phyloP scores from a whole-genome alignment of 2,888 invertebrate genomes.

The Eurois occulta region DNA sequence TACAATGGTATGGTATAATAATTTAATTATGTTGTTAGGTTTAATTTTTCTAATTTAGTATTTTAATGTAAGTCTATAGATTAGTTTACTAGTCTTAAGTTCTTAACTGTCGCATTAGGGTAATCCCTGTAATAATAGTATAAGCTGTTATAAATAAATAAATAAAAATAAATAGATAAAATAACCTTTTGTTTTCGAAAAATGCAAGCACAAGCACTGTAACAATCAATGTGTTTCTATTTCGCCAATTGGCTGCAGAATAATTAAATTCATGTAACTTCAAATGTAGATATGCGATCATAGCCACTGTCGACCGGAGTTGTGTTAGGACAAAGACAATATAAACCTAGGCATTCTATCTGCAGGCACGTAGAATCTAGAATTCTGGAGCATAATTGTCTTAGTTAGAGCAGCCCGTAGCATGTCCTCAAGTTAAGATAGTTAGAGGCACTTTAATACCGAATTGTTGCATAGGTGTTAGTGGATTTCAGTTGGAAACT shows the following conservation, averaged over 20 bases:
- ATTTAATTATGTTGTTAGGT: no score
- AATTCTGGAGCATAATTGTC: slow-evolving; percentile 48
- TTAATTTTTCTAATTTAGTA: no score
- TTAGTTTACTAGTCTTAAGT: no score
- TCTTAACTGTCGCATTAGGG: no score
- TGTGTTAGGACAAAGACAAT: slow-evolving; percentile 35
- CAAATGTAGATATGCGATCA: background rate
- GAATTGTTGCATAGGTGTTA: slow-evolving; percentile 17
- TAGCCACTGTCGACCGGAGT: background rate
- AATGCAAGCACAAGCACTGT: background rate
- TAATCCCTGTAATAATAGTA: no score
- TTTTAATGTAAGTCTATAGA: no score
- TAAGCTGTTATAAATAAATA: no score
- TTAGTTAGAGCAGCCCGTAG: slow-evolving; percentile 39
- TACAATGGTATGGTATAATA: no score
- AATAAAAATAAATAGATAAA: no score
- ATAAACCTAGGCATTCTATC: slow-evolving; percentile 17
- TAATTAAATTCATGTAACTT: slow-evolving; percentile 15
- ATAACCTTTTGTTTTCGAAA: background rate
- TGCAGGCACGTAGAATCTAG: slow-evolving; percentile 19
- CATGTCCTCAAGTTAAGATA: slow-evolving; percentile 29
- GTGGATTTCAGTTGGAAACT: slow-evolving; percentile 26
- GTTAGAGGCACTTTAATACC: slow-evolving; percentile 37
- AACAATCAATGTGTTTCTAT: background rate
- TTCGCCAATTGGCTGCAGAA: background rate